Evolutionary conservation across 2,888 invertebrate species (phyloP).

Genomic region (Drosophila meridiana): DNA sequence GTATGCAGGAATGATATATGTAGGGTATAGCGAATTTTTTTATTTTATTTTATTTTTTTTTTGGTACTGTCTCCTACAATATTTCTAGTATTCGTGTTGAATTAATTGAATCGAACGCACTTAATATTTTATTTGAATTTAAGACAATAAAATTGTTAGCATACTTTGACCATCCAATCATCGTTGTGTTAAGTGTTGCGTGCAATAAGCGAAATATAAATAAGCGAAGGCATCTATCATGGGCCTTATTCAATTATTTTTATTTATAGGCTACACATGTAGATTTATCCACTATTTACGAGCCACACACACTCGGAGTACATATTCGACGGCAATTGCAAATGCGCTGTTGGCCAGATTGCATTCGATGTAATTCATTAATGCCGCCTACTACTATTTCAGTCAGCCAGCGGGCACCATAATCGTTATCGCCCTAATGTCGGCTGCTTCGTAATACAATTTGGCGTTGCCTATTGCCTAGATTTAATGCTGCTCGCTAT

Average conservation of each 20-base stretch:
- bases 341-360: constrained; percentile 19
- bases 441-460: constrained; percentile 31
- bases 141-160: constrained; percentile 39
- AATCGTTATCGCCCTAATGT: constrained; percentile 34
- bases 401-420: constrained; percentile 7
- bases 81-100: background rate
- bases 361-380: constrained; percentile 56
- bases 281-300: constrained; percentile 37
- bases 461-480: constrained; percentile 21
- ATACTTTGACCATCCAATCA: constrained; percentile 56
- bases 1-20: background rate
- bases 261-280: constrained; percentile 51
- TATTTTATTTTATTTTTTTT: too few relatives aligned
- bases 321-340: constrained; percentile 23
- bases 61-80: background rate
- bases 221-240: constrained; percentile 48
- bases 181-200: constrained; percentile 43
- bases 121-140: constrained; percentile 40
- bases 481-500: constrained; percentile 31
- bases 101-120: constrained; percentile 32
- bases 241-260: constrained; percentile 35
- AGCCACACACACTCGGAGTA: background rate
- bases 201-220: constrained; percentile 46
- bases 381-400: constrained; percentile 15
- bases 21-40: background rate